These are phyloP conservation scores for Volucella inflata DNA, from an alignment of 2,888 invertebrate genomes.

Conservation along the genomic window DNA sequence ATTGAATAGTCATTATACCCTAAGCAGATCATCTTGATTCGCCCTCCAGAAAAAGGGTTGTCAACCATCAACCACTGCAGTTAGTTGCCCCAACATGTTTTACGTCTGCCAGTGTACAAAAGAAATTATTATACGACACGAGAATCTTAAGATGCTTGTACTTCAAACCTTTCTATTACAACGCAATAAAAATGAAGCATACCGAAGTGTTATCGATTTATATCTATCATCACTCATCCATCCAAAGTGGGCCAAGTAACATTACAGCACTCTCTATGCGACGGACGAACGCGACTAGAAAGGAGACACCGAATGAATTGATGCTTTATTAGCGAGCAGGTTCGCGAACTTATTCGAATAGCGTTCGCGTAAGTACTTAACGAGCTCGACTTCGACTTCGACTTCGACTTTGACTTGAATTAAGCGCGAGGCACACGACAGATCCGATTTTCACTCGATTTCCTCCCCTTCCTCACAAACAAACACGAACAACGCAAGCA, in stretches of 20 bases:
- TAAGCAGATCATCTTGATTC: conserved; percentile 23
- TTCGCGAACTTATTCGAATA: conserved; percentile 36
- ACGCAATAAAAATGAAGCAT: conserved; percentile 7
- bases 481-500: no score
- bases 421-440: background rate
- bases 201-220: conserved; percentile 37
- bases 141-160: background rate
- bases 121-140: no score
- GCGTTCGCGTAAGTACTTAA: conserved; percentile 30
- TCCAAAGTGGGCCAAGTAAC: conserved; percentile 65
- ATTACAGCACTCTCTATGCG: conserved; percentile 54
- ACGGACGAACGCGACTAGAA: background rate
- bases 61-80: conserved; percentile 41
- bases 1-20: conserved; percentile 49
- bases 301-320: conserved; percentile 13
- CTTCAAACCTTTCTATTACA: conserved; percentile 3
- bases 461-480: background rate
- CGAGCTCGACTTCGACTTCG: conserved; percentile 33
- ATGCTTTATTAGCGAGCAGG: conserved; percentile 30
- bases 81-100: conserved; percentile 31
- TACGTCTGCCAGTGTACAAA: no score
- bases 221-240: conserved; percentile 50
- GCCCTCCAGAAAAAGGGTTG: background rate
- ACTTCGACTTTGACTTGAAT: background rate
- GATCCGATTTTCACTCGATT: conserved; percentile 29